Base-by-base conservation (phyloP, 2,888 invertebrate genomes). In the Agonum fuliginosum region DNA sequence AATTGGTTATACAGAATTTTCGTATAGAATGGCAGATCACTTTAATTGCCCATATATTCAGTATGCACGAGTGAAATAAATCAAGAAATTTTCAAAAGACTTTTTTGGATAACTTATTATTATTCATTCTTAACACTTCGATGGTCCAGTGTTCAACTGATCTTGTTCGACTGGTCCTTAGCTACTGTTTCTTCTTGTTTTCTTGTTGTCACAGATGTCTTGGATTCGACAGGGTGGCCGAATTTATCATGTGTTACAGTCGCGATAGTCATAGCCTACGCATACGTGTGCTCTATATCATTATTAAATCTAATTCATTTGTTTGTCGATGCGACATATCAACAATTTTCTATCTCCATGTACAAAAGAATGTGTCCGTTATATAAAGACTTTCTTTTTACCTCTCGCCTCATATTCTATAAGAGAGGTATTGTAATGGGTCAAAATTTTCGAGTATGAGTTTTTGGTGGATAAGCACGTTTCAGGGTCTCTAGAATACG, bases 261-360 rank as follows among this genome's bases (percentile, higher is more conserved):
- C 54, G 24, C 24, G 54, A 22, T 22, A 54, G 24, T n/a, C n/a
- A 20, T 20, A 48, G 12, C 54, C 54, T 54, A 54, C 54, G 24
- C 54, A 22, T 12, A 12, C 54, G 24, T 24, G n/a, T 12, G 4
- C 22, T 10, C 22, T n/a, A 54, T 54, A 54, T 54, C 54, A 54
- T 54, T 22, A 54, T 54, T 27, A 54, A 24, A 54, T 54, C 54
- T 54, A 54, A 54, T 54, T 54, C 54, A 6, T 54, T 54, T 54
- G 54, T 54, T 54, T 10, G 24, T 20, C 4, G 54, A 54, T 54
- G 12, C 22, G 24, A 54, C 54, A 12, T 54, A 54, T 54, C 54
- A n/a, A 20, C 22, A 20, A 24, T 24, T 54, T 54, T 54, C 54
- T 54, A 54, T 54, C 54, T 54, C 3, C n/a, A n/a, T n/a, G n/a